Percentiles rank a stretch among this genome's conserved stretches.
These are phyloP conservation scores for Furcula furcula DNA, from an alignment of 2,888 invertebrate species.

Conservation along the genomic window DNA sequence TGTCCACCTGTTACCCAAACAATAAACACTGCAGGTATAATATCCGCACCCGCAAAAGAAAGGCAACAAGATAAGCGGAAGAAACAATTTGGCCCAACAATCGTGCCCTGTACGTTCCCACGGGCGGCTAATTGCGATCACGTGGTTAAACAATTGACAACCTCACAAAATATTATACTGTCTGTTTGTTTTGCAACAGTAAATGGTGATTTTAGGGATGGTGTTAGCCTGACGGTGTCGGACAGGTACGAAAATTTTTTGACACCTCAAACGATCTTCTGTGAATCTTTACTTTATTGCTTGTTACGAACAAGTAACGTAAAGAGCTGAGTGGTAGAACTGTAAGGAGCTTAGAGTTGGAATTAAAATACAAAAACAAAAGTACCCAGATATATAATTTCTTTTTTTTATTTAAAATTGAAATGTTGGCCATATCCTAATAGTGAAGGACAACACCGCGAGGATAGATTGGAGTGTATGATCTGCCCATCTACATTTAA, in stretches of 20 bases:
- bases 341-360: no score
- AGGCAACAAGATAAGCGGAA: not conserved
- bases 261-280: no score
- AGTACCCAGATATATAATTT: no score
- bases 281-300: no score
- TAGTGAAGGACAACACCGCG: no score
- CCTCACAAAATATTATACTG: constrained; percentile 1
- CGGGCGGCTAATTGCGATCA: constrained; percentile 1
- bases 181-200: constrained; percentile 1
- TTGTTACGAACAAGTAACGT: no score
- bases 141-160: not conserved
- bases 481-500: no score
- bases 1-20: not conserved
- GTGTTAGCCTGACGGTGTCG: not conserved
- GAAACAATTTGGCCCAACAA: not conserved
- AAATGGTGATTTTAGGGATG: not conserved
- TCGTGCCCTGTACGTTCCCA: not conserved
- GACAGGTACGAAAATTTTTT: not conserved
- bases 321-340: no score
- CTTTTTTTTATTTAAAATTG: no score
- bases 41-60: not conserved
- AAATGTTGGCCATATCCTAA: no score
- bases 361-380: no score
- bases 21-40: not conserved
- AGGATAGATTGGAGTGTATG: no score